Base-by-base conservation (phyloP, 2,797 vertebrate genomes). In the Sitta carolinensis region DNA sequence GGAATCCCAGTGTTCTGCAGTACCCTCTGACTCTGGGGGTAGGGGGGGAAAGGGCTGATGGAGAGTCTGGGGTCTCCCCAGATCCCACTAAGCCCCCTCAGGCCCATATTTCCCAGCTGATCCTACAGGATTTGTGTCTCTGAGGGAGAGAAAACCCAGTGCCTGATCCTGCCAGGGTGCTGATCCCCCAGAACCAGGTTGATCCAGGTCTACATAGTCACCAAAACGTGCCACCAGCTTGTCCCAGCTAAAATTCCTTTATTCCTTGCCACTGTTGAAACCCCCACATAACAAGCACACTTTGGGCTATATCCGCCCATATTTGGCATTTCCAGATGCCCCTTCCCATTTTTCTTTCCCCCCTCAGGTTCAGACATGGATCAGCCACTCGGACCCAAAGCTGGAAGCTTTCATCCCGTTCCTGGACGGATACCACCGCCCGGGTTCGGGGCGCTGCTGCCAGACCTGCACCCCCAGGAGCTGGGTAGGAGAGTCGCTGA, bases 381-480 rank as follows among this genome's bases (percentile, higher is more conserved):
- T 72, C 78, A 45, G 80, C 21, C 30, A 52, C 76, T 72, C 40
- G 1, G 89, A 80, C 16, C 77, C 89, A 93, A 98, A 97, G 61
- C 82, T 99, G 95, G 98, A 97, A 55, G n/a, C 77, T 3, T 94
- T 97, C 45, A 90, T 95, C 91, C 98, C 98, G 2, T 98, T 98
- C 84, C 96, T 99, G 95, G 98, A 98, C 63, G 98, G 96, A 36
- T 98, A 55, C 63, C 70, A 97, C 78, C 98, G 98, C 22, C 98
- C 98, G 0, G 63, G 90, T 42, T 96, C 98, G 26, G 98, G 98
- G 68, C 98, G 97, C 50, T 99, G 99, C 95, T 99, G 99, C 96
- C 98, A 98, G 93, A 98, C 97, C 88, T 99, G 99, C 93, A 98
- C 98, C 48, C 99, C 99, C 0, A 97, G 98, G 92, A 99, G 99